phyloP scores from a whole-genome alignment of 2,797 vertebrate species.

The Gorsachius magnificus region DNA sequence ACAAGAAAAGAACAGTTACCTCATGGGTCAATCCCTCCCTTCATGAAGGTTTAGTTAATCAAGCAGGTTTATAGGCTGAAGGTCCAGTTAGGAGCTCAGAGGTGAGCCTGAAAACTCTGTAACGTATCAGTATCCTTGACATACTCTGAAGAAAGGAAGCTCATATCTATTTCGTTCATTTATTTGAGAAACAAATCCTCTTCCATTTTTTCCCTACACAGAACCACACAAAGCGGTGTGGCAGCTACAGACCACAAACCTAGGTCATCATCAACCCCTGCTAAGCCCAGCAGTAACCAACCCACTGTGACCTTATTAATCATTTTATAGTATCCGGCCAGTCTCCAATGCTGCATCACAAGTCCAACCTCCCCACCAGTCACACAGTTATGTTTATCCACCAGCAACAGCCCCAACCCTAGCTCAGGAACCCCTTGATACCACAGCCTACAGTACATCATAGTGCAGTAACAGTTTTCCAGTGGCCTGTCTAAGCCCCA shows the following conservation, averaged over 20 bases:
- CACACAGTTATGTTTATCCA: not conserved
- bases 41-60: not conserved
- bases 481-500: not conserved
- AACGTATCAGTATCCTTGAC: not conserved
- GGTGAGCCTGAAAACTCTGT: not conserved
- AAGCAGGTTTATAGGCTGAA: not conserved
- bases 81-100: not conserved
- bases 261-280: not conserved
- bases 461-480: not conserved
- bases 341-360: not conserved
- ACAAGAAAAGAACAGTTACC: not conserved
- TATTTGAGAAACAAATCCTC: not conserved
- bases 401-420: not conserved
- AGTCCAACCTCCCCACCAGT: not conserved
- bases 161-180: not conserved
- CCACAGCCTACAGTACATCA: not conserved
- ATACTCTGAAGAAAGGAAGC: not conserved
- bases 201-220: not conserved
- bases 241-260: not conserved
- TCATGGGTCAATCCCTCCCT: not conserved
- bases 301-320: not conserved
- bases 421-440: not conserved
- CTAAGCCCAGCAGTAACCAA: not conserved
- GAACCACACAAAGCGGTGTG: not conserved
- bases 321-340: no score